phyloP scores from a whole-genome alignment of 2,888 invertebrate species.

The Drosophila helvetica region DNA sequence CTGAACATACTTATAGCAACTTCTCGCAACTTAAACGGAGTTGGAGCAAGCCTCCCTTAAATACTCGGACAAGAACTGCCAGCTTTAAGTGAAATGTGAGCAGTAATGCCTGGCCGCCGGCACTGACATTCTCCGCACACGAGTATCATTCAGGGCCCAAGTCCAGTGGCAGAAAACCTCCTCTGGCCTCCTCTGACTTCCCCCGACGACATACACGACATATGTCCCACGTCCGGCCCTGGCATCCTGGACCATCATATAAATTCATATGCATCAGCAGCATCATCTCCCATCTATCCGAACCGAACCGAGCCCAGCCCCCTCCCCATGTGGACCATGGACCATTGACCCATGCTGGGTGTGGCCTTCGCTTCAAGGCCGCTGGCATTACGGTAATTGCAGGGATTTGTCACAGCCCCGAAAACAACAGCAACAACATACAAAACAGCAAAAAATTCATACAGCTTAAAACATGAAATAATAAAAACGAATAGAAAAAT shows the following conservation, averaged over 20 bases:
- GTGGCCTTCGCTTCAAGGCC: slow-evolving; percentile 58
- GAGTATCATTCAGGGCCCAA: neutral
- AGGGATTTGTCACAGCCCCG: slow-evolving; percentile 57
- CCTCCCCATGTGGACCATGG: too few relatives aligned
- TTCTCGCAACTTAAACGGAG: neutral
- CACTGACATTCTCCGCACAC: neutral
- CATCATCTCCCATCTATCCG: neutral
- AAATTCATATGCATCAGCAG: slow-evolving; percentile 20
- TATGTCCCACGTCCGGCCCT: slow-evolving; percentile 13
- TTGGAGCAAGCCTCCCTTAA: neutral
- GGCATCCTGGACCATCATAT: slow-evolving; percentile 30
- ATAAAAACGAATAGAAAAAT: slow-evolving; percentile 13
- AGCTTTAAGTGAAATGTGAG: too few relatives aligned
- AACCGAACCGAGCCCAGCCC: neutral
- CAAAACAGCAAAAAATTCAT: slow-evolving; percentile 6
- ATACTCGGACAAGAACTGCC: too few relatives aligned
- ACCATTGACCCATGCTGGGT: neutral
- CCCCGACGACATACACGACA: slow-evolving; percentile 1
- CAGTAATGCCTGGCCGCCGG: neutral
- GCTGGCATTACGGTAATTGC: slow-evolving; percentile 74
- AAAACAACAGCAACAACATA: slow-evolving; percentile 19
- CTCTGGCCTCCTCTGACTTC: neutral
- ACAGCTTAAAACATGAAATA: slow-evolving; percentile 27
- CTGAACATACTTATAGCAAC: neutral
- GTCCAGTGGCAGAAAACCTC: neutral